Conservation (phyloP, 2,113 vertebrate species). For the Zosterops borbonicus region DNA sequence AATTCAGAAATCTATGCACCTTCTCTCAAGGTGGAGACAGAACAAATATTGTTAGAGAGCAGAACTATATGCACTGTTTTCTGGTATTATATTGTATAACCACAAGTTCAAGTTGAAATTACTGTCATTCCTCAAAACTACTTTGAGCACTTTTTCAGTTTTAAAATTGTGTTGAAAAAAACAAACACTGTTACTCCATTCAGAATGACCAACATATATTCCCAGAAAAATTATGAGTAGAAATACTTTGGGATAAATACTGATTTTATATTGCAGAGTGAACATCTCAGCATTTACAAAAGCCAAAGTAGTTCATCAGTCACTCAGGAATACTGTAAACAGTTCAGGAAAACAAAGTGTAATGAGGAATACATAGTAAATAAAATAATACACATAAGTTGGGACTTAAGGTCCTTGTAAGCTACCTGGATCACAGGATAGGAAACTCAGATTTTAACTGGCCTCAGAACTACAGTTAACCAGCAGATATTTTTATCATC, state of each 20-base stretch:
- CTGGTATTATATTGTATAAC: not conserved
- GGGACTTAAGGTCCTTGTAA: not conserved
- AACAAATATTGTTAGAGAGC: constrained; percentile 46
- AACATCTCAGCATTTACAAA: not conserved
- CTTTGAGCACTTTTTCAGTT: not conserved
- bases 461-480: not conserved
- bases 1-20: not conserved
- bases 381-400: not conserved
- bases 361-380: not conserved
- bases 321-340: not conserved
- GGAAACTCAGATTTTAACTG: not conserved
- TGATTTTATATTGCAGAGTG: not conserved
- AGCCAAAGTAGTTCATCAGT: not conserved
- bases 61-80: not conserved
- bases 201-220: not conserved
- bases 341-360: not conserved
- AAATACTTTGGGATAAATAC: not conserved
- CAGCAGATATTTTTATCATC: not conserved
- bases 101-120: not conserved
- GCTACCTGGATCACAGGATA: not conserved
- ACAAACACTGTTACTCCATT: not conserved
- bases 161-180: not conserved
- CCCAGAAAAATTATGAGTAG: not conserved
- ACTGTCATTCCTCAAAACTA: not conserved
- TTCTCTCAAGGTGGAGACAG: constrained; percentile 56